Evolutionary conservation across 2,888 invertebrate genomes (phyloP).

Genomic region (Shargacucullia verbasci): DNA sequence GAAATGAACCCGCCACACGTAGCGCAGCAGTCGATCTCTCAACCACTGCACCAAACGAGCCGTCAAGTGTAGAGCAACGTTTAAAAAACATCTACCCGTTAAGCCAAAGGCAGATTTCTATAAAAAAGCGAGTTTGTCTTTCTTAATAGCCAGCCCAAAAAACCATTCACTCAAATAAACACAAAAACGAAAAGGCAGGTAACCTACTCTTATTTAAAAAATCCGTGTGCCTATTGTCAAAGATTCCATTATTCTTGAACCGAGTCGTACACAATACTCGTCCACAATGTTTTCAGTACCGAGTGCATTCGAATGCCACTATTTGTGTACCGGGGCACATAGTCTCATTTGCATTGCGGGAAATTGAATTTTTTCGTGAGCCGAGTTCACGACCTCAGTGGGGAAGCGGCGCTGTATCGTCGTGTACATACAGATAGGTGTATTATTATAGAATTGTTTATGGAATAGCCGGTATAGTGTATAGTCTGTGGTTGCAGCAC

Average conservation of each 20-base stretch:
- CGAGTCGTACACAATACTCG: conserved; percentile 15
- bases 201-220: conserved; percentile 28
- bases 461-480: not conserved
- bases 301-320: conserved; percentile 32
- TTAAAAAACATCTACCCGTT: no score
- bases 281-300: conserved; percentile 1
- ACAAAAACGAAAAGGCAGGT: no score
- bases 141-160: no score
- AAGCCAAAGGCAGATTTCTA: no score
- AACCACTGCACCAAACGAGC: no score
- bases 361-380: conserved; percentile 46
- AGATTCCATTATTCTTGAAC: conserved; percentile 19
- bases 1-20: no score
- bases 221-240: conserved; percentile 12
- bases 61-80: no score
- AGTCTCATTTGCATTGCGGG: conserved; percentile 39
- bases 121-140: no score
- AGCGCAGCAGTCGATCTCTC: no score
- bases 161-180: no score
- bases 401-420: not conserved
- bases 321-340: conserved; percentile 12
- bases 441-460: not conserved
- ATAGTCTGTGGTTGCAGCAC: not conserved
- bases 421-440: not conserved
- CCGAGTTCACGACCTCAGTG: conserved; percentile 20